Conservation (phyloP, 2,113 vertebrate genomes). For the Argyrosomus japonicus region DNA sequence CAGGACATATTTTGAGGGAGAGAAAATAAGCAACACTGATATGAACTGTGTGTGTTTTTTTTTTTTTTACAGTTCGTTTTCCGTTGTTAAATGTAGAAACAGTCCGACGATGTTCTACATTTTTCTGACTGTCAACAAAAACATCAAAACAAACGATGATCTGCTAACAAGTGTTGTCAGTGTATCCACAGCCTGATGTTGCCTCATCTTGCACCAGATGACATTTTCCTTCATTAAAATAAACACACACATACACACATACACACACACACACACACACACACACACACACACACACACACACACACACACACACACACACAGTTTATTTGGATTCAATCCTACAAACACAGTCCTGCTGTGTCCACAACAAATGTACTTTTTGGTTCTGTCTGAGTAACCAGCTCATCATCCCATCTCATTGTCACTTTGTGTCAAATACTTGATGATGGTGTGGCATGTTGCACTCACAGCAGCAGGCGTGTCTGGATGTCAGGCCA, state of each 20-base stretch:
- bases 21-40: neutral
- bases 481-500: constrained; percentile 92
- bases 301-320: neutral
- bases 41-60: no score
- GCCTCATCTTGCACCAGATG: neutral
- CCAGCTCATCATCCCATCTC: neutral
- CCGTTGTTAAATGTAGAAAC: neutral
- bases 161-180: neutral
- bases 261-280: no score
- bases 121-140: neutral
- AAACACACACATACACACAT: neutral
- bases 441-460: neutral
- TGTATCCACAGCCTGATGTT: neutral
- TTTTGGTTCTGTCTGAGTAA: neutral
- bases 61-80: neutral
- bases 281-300: no score
- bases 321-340: no score
- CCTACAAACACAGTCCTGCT: neutral
- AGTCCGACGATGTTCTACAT: neutral
- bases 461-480: constrained; percentile 89
- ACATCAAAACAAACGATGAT: no score
- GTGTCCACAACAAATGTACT: neutral
- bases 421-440: neutral
- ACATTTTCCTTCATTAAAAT: neutral
- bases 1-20: neutral